Percentiles rank a stretch among this genome's conserved stretches.
Evolutionary conservation across 2,888 invertebrate species (phyloP).

Genomic region (Megastigmus dorsalis): DNA sequence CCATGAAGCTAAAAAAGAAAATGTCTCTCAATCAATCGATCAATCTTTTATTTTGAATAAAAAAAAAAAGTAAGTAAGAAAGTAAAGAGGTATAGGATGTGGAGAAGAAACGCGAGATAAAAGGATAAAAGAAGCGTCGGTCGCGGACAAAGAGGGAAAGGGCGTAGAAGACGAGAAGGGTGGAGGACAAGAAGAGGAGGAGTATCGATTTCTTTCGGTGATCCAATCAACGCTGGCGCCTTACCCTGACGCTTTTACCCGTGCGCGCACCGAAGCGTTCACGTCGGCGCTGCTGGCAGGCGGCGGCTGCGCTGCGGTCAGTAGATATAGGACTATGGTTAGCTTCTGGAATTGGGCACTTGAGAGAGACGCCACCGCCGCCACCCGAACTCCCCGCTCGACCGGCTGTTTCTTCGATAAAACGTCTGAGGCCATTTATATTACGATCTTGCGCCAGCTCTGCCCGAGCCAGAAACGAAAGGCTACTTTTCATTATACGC

Average conservation of each 20-base stretch:
- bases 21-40: too few relatives aligned
- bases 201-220: slow-evolving; percentile 72
- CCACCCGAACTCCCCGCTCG: too few relatives aligned
- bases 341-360: not conserved
- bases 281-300: too few relatives aligned
- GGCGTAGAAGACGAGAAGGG: slow-evolving; percentile 52
- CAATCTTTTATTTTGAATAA: too few relatives aligned
- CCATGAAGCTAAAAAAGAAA: too few relatives aligned
- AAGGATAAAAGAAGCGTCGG: slow-evolving; percentile 46
- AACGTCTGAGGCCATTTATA: slow-evolving; percentile 15
- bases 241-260: slow-evolving; percentile 66
- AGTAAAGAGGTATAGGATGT: too few relatives aligned
- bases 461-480: too few relatives aligned
- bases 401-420: slow-evolving; percentile 15
- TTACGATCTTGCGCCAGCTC: too few relatives aligned
- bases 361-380: too few relatives aligned
- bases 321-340: slow-evolving; percentile 52
- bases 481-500: too few relatives aligned
- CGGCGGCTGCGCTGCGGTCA: too few relatives aligned
- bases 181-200: slow-evolving; percentile 51
- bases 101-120: slow-evolving; percentile 63
- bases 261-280: slow-evolving; percentile 50
- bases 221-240: slow-evolving; percentile 74
- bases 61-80: too few relatives aligned
- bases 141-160: slow-evolving; percentile 55